These are phyloP conservation scores for Arrhamphus sclerolepis DNA, from an alignment of 2,797 vertebrate genomes.

Conservation along the genomic window DNA sequence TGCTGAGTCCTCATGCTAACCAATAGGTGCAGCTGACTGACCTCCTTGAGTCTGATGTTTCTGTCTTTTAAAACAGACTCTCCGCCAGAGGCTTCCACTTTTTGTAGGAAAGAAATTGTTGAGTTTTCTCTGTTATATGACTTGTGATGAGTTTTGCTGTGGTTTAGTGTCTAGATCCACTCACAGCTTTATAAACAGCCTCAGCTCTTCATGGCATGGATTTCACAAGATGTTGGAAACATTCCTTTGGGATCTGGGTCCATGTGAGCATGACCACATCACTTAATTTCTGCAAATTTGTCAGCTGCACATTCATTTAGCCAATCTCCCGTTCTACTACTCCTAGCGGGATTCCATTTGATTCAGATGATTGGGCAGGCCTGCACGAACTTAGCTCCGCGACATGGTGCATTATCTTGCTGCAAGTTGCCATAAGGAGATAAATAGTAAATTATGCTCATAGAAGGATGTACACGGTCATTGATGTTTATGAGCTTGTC, in stretches of 20 bases:
- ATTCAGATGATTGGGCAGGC: constrained; percentile 3
- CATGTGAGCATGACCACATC: not conserved
- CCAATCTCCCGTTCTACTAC: constrained; percentile 2
- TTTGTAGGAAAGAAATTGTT: too few species aligned
- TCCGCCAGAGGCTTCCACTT: too few species aligned
- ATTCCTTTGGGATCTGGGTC: not conserved
- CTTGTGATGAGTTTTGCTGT: too few species aligned
- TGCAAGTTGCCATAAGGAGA: constrained; percentile 1
- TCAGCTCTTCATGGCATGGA: not conserved
- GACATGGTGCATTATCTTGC: not conserved
- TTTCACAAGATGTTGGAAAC: constrained; percentile 17
- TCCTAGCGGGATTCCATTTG: constrained; percentile 4
- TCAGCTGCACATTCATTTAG: constrained; percentile 8
- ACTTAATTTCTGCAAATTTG: constrained; percentile 12
- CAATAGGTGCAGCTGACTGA: too few species aligned
- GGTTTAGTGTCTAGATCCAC: not conserved
- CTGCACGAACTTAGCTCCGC: constrained; percentile 1
- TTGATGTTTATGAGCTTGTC: not conserved
- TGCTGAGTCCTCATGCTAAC: too few species aligned
- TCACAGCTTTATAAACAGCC: too few species aligned
- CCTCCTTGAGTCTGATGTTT: too few species aligned
- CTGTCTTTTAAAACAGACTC: too few species aligned
- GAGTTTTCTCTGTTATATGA: too few species aligned
- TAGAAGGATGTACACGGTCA: constrained; percentile 1
- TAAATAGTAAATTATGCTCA: constrained; percentile 1